phyloP scores from a whole-genome alignment of 2,113 vertebrate species.

The Psettodes erumei region DNA sequence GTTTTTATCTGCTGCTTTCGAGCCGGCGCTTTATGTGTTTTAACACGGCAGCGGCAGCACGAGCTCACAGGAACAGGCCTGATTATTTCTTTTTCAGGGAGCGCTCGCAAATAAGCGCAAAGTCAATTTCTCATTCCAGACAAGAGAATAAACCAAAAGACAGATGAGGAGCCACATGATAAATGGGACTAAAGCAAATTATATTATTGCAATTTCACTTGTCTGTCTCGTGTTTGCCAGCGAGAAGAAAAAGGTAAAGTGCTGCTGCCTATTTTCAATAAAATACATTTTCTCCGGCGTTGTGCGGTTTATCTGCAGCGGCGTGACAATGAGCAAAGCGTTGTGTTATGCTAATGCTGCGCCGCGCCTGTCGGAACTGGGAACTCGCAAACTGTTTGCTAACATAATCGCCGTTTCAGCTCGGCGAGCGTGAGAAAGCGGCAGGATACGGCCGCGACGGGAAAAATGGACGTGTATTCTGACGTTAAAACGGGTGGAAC shows the following conservation, averaged over 20 bases:
- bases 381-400: background rate
- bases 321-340: background rate
- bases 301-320: conserved; percentile 3
- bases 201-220: background rate
- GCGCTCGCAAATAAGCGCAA: conserved; percentile 51
- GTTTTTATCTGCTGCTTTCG: conserved; percentile 23
- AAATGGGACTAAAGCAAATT: conserved; percentile 8
- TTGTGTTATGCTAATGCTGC: background rate
- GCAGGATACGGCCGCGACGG: no score
- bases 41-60: conserved; percentile 3
- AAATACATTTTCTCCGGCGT: background rate
- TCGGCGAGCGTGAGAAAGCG: no score
- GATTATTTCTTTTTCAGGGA: conserved; percentile 41
- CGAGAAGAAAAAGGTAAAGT: background rate
- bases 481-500: no score
- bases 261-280: background rate
- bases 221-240: conserved; percentile 3
- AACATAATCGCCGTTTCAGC: background rate
- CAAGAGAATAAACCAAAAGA: conserved; percentile 29
- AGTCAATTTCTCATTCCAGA: conserved; percentile 63
- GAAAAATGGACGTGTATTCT: no score
- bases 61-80: conserved; percentile 22
- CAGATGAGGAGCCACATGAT: conserved; percentile 31
- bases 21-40: conserved; percentile 23
- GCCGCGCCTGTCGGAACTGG: background rate